Evolutionary conservation across 2,113 vertebrate genomes (phyloP).

Genomic region (Colossoma macropomum): DNA sequence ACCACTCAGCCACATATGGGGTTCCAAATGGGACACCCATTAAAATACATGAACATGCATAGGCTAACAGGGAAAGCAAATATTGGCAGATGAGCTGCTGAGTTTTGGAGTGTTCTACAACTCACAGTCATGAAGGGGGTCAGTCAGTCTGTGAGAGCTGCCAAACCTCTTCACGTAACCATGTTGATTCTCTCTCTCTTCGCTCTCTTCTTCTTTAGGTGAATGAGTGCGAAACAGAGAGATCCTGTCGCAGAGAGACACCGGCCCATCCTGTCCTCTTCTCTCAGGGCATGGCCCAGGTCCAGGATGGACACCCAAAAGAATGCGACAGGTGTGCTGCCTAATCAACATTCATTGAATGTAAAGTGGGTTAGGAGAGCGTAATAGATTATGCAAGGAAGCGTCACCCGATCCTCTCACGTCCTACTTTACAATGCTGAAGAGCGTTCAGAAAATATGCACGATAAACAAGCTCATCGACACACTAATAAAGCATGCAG

Average conservation of each 20-base stretch:
- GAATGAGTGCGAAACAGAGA: constrained; percentile 76
- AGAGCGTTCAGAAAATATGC: background rate
- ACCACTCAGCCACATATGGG: background rate
- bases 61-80: background rate
- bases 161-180: background rate
- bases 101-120: background rate
- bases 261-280: constrained; percentile 72
- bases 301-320: constrained; percentile 83
- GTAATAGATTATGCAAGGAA: constrained; percentile 12
- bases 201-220: constrained; percentile 66
- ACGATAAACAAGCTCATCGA: background rate
- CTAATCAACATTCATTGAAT: background rate
- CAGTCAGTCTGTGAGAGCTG: background rate
- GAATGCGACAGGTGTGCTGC: constrained; percentile 75
- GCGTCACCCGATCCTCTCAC: background rate
- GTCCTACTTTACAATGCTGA: background rate
- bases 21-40: background rate
- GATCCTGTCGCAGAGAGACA: constrained; percentile 63
- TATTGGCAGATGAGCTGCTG: constrained; percentile 6
- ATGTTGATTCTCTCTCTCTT: background rate
- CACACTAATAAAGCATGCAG: constrained; percentile 10
- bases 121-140: background rate
- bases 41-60: constrained; percentile 11
- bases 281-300: constrained; percentile 84
- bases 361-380: constrained; percentile 1